These are phyloP conservation scores for Crematogaster levior DNA, from an alignment of 2,888 invertebrate species.

Conservation along the genomic window DNA sequence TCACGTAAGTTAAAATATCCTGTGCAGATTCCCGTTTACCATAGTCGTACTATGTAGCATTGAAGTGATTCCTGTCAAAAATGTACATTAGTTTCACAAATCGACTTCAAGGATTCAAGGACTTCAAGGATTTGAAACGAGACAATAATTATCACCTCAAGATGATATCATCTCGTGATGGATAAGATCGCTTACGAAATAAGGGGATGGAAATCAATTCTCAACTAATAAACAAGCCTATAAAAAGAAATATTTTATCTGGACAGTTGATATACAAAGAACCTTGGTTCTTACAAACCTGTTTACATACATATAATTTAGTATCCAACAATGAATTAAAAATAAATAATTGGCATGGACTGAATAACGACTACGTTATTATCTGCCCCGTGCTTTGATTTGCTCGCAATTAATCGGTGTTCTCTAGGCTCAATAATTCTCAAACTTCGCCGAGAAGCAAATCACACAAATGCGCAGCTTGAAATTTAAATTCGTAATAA, in stretches of 20 bases:
- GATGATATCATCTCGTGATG: not conserved
- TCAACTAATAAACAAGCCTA: not conserved
- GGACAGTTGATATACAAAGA: not conserved
- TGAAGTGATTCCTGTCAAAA: not conserved
- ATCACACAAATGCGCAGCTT: not conserved
- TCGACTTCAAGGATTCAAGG: not conserved
- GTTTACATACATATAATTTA: slow-evolving; percentile 25
- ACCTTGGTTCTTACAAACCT: not conserved
- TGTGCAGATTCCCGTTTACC: not conserved
- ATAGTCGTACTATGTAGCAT: not conserved
- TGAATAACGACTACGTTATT: slow-evolving; percentile 4
- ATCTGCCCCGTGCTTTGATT: slow-evolving; percentile 9
- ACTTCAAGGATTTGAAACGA: not conserved
- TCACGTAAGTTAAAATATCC: not conserved
- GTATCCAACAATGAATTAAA: not conserved
- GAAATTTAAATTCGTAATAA: slow-evolving; percentile 65
- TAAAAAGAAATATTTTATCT: not conserved
- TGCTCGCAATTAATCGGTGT: not conserved
- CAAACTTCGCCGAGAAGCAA: not conserved
- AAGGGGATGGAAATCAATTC: not conserved
- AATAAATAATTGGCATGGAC: not conserved
- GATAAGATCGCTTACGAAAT: not conserved
- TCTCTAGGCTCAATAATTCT: slow-evolving; percentile 22
- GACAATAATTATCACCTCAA: not conserved
- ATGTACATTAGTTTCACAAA: not conserved